Base-by-base conservation (phyloP, 1,140 invertebrate genomes). In the Bilobella aurantiaca region DNA sequence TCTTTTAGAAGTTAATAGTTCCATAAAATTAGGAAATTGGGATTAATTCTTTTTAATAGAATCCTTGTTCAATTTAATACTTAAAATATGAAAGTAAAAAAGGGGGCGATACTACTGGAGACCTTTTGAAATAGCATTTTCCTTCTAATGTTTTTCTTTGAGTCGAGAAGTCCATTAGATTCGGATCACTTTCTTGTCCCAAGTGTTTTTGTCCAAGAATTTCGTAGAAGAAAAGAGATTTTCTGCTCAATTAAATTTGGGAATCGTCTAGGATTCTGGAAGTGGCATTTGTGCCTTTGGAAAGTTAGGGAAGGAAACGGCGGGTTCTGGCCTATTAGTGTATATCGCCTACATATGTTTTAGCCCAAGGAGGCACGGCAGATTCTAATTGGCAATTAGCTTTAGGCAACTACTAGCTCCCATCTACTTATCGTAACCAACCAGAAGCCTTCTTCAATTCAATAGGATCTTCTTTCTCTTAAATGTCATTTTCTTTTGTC, bases 361-460 rank as follows among this genome's bases (percentile, higher is more conserved):
- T 16, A 53, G 49, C 49, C 49, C 23, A 53, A 53, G 25, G 49
- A 32, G 47, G 65, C 66, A 63, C 68, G 65, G 65, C 61, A 63
- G 61, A 61, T 31, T 69, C 65, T 69, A 69, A 69, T 69, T 69
- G 68, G 34, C 68, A 69, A 69, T 69, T 69, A 69, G 62, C 65
- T 53, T 66, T 69, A 63, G 63, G 49, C 63, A 58, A 65, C 58
- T 59, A 25, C 58, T 42, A 18, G 8, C 18, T 31, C 25, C 46
- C 29, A 63, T 28, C 34, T 49, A 67, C 61, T 67, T 63, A 63
- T 58, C 61, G 53, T 67, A 63, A 63, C 61, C 47, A 62, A 46
- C n/a, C n/a, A n/a, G n/a, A n/a, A n/a, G 32, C 25, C 57, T 64
- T 29, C 5, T 16, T 14, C 21, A 64, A 64, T 25, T 31, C 63